Evolutionary conservation across 2,888 invertebrate species (phyloP).

Genomic region (Dryadula phaetusa): DNA sequence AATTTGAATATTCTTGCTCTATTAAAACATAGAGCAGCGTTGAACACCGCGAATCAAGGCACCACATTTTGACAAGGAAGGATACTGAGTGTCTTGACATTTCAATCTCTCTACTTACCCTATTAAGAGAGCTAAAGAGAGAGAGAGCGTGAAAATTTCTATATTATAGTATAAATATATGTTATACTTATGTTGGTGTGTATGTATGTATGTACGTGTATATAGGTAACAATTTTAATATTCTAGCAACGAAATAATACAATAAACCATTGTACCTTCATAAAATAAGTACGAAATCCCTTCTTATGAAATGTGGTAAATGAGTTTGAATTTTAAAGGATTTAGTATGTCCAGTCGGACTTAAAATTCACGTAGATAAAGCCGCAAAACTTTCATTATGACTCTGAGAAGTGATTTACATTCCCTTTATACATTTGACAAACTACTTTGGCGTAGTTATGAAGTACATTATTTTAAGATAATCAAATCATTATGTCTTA

Average conservation of each 20-base stretch:
- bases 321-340: conserved; percentile 23
- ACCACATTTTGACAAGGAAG: no score
- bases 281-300: conserved; percentile 11
- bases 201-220: no score
- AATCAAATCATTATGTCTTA: neutral
- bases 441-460: conserved; percentile 12
- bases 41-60: no score
- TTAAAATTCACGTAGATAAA: conserved; percentile 25
- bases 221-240: neutral
- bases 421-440: conserved; percentile 21
- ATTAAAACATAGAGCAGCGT: no score
- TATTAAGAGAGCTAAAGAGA: no score
- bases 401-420: conserved; percentile 24
- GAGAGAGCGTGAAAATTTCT: no score
- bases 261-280: neutral
- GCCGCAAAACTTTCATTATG: conserved; percentile 25
- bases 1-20: no score
- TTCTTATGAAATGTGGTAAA: conserved; percentile 25
- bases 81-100: no score
- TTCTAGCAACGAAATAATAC: neutral
- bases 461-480: conserved; percentile 5
- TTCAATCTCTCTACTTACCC: no score
- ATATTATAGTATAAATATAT: no score
- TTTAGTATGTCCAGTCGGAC: conserved; percentile 16
- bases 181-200: no score